Evolutionary conservation across 2,888 invertebrate genomes (phyloP).

Genomic region (Digitonthophagus gazella): DNA sequence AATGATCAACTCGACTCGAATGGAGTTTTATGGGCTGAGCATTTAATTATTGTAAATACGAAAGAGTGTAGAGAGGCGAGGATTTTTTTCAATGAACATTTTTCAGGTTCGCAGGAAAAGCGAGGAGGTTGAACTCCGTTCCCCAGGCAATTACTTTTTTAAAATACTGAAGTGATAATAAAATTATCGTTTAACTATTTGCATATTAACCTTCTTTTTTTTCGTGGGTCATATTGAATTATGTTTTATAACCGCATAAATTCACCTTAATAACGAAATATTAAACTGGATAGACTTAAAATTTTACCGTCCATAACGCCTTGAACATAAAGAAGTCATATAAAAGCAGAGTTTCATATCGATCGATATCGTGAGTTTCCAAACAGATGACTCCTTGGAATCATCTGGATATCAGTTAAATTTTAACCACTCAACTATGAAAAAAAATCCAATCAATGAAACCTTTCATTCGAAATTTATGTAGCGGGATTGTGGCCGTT

Average conservation of each 20-base stretch:
- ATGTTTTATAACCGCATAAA: background rate
- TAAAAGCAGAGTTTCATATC: background rate
- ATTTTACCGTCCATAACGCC: background rate
- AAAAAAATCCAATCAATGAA: background rate
- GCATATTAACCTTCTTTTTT: background rate
- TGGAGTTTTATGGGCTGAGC: background rate
- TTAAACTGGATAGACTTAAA: background rate
- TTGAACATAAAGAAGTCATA: background rate
- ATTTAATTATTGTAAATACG: background rate
- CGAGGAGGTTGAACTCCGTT: background rate
- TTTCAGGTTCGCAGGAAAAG: background rate
- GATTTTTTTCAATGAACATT: background rate
- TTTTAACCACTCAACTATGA: conserved; percentile 10
- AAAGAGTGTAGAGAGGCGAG: too few species aligned
- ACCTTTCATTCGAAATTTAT: conserved; percentile 13
- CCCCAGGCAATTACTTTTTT: background rate
- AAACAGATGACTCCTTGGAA: conserved; percentile 1
- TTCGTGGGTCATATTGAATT: background rate
- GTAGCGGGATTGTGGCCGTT: conserved; percentile 7
- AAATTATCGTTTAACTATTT: background rate
- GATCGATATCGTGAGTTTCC: background rate
- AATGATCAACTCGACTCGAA: conserved; percentile 3
- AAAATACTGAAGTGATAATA: background rate
- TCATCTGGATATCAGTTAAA: conserved; percentile 3
- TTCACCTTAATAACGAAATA: background rate